These are phyloP conservation scores for Corythornis vintsioides DNA, from an alignment of 2,113 vertebrate species.

Conservation along the genomic window DNA sequence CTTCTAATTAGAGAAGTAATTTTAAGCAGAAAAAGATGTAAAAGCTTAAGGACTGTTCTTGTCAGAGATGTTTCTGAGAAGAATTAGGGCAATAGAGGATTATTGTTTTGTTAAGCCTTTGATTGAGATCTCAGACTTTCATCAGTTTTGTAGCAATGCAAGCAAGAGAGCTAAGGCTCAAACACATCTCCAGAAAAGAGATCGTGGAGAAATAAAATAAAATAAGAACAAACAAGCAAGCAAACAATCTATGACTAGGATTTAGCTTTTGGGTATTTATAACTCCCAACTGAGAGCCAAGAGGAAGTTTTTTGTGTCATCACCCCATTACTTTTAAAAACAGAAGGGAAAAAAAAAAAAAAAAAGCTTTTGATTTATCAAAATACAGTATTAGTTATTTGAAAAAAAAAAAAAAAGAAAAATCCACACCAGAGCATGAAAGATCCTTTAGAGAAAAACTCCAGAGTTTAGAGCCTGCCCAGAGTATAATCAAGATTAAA, in stretches of 20 bases:
- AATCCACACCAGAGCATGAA: conserved; percentile 15
- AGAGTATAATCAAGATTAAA: conserved; percentile 59
- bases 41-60: conserved; percentile 68
- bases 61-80: conserved; percentile 64
- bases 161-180: conserved; percentile 28
- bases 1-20: conserved; percentile 75
- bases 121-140: conserved; percentile 75
- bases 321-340: neutral
- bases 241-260: neutral
- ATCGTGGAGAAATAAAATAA: conserved; percentile 15
- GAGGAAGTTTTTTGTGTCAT: neutral
- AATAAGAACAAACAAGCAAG: neutral
- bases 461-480: neutral
- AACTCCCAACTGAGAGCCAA: neutral
- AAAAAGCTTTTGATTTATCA: conserved; percentile 2
- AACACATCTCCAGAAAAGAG: conserved; percentile 25
- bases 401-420: neutral
- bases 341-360: neutral
- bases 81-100: conserved; percentile 78
- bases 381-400: neutral
- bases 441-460: conserved; percentile 20
- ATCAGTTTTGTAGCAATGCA: conserved; percentile 59
- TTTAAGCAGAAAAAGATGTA: conserved; percentile 68
- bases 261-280: conserved; percentile 15
- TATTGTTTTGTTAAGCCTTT: conserved; percentile 78